Percentiles rank a stretch among this genome's conserved stretches.
These are phyloP conservation scores for Pterostichus madidus DNA, from an alignment of 2,888 invertebrate species.

Conservation along the genomic window DNA sequence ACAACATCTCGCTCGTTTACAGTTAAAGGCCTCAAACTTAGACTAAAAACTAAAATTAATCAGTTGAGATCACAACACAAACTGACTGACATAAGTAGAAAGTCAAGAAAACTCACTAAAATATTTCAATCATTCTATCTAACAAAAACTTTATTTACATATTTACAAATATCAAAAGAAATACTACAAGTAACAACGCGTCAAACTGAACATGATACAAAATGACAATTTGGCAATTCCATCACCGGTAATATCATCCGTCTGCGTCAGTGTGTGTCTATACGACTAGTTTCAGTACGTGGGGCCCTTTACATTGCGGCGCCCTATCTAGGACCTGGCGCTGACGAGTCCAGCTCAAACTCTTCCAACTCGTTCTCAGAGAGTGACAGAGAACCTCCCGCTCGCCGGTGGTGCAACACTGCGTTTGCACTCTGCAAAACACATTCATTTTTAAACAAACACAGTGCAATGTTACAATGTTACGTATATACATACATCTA, in stretches of 20 bases:
- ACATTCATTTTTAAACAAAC: not conserved
- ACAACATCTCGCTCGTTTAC: not conserved
- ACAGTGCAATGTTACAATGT: too few relatives aligned
- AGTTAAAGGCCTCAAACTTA: constrained; percentile 10
- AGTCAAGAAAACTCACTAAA: not conserved
- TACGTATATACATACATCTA: too few relatives aligned
- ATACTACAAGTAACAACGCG: constrained; percentile 20
- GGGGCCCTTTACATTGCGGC: not conserved
- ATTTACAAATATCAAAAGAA: constrained; percentile 56
- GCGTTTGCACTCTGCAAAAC: constrained; percentile 75
- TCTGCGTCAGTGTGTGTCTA: not conserved
- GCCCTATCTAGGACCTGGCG: not conserved
- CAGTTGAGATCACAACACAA: constrained; percentile 10
- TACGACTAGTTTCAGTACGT: constrained; percentile 18
- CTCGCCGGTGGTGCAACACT: constrained; percentile 81
- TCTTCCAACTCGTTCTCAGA: constrained; percentile 90
- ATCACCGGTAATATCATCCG: not conserved
- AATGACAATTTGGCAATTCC: constrained; percentile 30
- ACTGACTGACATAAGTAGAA: not conserved
- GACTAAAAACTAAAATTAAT: not conserved
- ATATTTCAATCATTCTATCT: constrained; percentile 32
- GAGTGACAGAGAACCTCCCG: constrained; percentile 88
- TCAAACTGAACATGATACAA: too few relatives aligned
- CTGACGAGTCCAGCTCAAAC: constrained; percentile 71
- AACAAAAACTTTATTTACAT: constrained; percentile 62